Conservation (phyloP, 2,888 invertebrate species). For the Rugalucina vietnamica region DNA sequence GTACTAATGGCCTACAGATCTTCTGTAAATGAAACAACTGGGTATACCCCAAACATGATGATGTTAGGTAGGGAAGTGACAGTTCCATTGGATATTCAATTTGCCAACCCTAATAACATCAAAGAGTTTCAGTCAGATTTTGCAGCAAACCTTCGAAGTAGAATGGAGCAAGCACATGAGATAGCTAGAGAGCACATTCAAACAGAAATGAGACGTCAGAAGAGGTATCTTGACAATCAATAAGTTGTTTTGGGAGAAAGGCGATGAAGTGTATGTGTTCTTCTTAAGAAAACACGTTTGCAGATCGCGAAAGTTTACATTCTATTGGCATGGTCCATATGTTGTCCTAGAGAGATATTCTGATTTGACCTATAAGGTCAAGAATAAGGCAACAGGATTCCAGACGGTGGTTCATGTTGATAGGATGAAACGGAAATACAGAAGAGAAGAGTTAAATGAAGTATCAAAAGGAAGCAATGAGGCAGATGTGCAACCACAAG, state of each 20-base stretch:
- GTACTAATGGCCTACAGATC: neutral
- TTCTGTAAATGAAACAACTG: conserved; percentile 3
- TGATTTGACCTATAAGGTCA: neutral
- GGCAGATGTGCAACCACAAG: neutral
- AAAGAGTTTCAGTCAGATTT: neutral
- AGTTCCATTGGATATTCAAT: neutral
- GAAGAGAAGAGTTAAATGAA: neutral
- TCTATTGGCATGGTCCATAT: neutral
- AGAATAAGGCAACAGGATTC: neutral
- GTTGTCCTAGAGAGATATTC: neutral
- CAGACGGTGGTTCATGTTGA: conserved; percentile 1
- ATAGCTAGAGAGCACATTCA: neutral
- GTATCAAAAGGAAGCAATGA: neutral
- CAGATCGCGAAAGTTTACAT: neutral
- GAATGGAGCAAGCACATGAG: conserved; percentile 1
- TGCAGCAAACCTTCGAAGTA: neutral
- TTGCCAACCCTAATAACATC: neutral
- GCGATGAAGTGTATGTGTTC: neutral
- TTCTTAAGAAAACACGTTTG: neutral
- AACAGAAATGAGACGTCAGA: conserved; percentile 2
- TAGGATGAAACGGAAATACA: neutral
- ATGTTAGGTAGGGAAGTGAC: neutral
- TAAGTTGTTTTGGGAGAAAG: conserved; percentile 5
- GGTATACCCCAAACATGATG: neutral
- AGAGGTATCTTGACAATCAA: neutral